These are phyloP conservation scores for Channa striata DNA, from an alignment of 2,797 vertebrate species.

Conservation along the genomic window DNA sequence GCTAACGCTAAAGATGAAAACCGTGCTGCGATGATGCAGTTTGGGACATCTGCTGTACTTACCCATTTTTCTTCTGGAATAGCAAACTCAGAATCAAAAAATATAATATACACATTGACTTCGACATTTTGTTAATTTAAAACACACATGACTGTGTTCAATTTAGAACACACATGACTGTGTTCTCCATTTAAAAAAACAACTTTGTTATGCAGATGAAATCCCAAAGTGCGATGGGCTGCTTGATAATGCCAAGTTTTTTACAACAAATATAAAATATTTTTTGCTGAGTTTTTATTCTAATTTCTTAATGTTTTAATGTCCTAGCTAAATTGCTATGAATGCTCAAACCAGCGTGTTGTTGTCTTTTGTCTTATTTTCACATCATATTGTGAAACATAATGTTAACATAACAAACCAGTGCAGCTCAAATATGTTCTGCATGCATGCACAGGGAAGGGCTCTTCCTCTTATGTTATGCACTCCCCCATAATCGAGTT, in stretches of 20 bases:
- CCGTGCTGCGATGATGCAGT: conserved; percentile 25
- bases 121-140: not conserved
- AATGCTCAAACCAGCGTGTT: not conserved
- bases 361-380: not conserved
- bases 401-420: no score
- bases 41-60: not conserved
- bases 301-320: not conserved
- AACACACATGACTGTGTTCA: no score
- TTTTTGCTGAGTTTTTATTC: not conserved
- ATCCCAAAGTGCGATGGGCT: not conserved
- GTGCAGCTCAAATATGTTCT: not conserved
- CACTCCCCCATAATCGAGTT: conserved; percentile 1
- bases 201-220: not conserved
- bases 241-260: not conserved
- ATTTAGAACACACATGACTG: not conserved
- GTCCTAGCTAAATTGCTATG: not conserved
- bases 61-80: not conserved
- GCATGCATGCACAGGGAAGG: not conserved
- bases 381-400: not conserved
- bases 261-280: not conserved
- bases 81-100: not conserved
- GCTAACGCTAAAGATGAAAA: conserved; percentile 63
- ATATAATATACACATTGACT: not conserved
- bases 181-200: no score
- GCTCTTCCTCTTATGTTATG: not conserved